A percentile compares a stretch with the other conserved stretches of the same genome.
Evolutionary conservation across 1,140 invertebrate species (phyloP).

Genomic region (Lepidurus apus): DNA sequence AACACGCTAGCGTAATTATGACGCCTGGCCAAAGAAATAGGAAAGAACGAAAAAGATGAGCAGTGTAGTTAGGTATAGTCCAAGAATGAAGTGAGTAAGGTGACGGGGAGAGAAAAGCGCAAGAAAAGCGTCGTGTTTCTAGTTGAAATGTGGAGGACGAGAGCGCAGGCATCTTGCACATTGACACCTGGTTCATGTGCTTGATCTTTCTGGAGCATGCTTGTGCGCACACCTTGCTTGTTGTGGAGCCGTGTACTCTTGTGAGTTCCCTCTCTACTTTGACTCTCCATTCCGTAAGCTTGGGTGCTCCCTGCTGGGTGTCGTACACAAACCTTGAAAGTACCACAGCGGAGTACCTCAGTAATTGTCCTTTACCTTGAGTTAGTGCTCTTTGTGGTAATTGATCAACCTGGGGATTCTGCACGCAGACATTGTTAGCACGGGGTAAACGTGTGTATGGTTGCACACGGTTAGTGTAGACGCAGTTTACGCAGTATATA

Average conservation of each 20-base stretch:
- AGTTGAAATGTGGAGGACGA: neutral
- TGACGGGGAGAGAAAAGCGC: neutral
- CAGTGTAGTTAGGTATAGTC: neutral
- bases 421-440: neutral
- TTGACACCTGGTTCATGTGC: constrained; percentile 18
- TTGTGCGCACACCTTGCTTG: constrained; percentile 10
- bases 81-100: neutral
- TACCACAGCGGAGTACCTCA: neutral
- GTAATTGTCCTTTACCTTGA: neutral
- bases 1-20: neutral
- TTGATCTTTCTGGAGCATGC: constrained; percentile 15
- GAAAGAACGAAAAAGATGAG: neutral
- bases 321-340: neutral
- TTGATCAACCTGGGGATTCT: neutral
- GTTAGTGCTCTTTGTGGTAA: neutral
- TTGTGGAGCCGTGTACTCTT: neutral
- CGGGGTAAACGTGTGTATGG: too few species aligned
- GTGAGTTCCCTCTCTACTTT: neutral
- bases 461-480: too few species aligned
- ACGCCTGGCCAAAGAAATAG: neutral
- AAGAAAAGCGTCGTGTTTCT: neutral
- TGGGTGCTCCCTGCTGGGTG: neutral
- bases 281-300: neutral
- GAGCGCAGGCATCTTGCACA: neutral
- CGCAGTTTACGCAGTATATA: too few species aligned